Evolutionary conservation across 2,888 invertebrate species (phyloP), one percentile per base, ranked within the genome.

Genomic region (Cryptocheilus praepositus): DNA sequence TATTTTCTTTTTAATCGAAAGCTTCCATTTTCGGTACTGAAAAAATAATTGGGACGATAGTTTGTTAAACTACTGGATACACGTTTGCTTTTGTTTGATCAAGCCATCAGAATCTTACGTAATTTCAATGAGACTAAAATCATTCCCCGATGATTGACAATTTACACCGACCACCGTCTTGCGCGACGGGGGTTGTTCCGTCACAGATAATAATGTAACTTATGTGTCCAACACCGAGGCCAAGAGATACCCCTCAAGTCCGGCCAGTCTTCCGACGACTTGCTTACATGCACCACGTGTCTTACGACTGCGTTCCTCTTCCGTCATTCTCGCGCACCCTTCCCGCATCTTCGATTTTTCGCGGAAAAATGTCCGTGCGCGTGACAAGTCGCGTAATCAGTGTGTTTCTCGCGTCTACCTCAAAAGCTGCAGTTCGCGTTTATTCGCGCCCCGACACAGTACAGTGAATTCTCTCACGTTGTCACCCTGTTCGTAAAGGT

Each of bases 211-310:
- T 85, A 84, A 49, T 49, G 49, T 81, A 81, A 84, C 81, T 86
- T 85, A 84, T 85, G 83, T 81, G 83, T 84, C 81, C 59, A 77
- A 81, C 79, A 76, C 74, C 87, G 88, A 89, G 88, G 88, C 86
- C 88, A 85, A 85, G 87, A 81, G 89, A 89, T 86, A 83, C 89
- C 89, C 83, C 85, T 87, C 89, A 89, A 89, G 88, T 88, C 82
- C 80, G 79, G 71, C 78, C 84, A 87, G 87, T 87, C 87, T 87
- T 87, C 81, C 62, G 79, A 80, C 83, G 77, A 79, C 83, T 82
- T 76, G 81, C 83, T 79, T 76, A 77, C 83, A 78, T 73, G 83
- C 69, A 73, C 83, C 83, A 85, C 86, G 85, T 82, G 82, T 63
- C 49, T 52, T 72, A 62, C 65, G 71, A 61, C 70, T 25, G 51